Evolutionary conservation across 2,113 vertebrate genomes (phyloP).

Genomic region (Pedionomus torquatus): DNA sequence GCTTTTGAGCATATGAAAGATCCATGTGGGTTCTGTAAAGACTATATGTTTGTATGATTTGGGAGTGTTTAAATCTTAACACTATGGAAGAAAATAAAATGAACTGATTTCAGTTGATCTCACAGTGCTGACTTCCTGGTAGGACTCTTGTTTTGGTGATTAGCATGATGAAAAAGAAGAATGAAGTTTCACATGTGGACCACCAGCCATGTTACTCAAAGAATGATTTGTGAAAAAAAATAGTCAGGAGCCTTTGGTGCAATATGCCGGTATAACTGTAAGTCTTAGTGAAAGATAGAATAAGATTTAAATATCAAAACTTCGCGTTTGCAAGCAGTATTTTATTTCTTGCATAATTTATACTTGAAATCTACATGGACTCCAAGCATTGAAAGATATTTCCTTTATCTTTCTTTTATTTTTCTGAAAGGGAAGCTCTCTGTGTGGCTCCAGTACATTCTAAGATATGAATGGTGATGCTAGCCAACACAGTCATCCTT

Average conservation of each 20-base stretch:
- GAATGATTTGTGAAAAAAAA: neutral
- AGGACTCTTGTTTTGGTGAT: neutral
- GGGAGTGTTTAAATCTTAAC: neutral
- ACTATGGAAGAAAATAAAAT: neutral
- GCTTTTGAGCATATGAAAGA: neutral
- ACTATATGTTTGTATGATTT: neutral
- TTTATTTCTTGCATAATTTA: neutral
- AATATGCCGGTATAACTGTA: neutral
- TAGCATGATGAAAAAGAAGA: neutral
- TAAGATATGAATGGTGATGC: neutral
- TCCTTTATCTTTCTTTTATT: neutral
- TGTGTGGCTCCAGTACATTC: neutral
- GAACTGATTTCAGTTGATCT: neutral
- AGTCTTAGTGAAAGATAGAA: neutral
- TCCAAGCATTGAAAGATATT: neutral
- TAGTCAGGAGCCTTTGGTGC: neutral
- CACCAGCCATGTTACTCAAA: neutral
- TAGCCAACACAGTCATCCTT: neutral
- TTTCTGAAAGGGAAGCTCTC: neutral
- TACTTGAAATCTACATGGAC: neutral
- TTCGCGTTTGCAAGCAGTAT: neutral
- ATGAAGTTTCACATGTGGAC: neutral
- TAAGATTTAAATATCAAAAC: neutral
- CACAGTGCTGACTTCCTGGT: neutral
- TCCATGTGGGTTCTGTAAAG: neutral